Conservation (phyloP, 2,888 invertebrate species). For the Yponomeuta sedellus region DNA sequence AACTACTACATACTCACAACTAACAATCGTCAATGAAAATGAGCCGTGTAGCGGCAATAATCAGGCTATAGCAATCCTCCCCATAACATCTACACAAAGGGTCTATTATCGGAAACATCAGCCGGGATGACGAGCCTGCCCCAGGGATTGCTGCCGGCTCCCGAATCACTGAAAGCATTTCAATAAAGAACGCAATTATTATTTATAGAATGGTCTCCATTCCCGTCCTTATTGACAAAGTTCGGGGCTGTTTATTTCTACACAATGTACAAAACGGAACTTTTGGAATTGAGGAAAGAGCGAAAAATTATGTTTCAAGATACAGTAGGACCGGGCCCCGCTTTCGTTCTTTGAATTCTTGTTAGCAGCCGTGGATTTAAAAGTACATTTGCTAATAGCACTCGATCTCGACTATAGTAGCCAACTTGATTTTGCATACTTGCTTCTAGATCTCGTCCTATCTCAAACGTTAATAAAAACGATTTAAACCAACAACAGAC, state of each 20-base stretch:
- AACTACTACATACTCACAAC: neutral
- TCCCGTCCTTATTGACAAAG: neutral
- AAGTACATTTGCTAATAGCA: too few species aligned
- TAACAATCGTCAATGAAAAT: neutral
- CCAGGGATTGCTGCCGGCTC: constrained; percentile 19
- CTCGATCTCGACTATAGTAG: too few species aligned
- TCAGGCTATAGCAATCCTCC: neutral
- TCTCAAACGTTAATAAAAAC: too few species aligned
- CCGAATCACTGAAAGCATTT: constrained; percentile 28
- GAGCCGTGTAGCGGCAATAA: neutral
- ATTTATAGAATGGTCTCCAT: constrained; percentile 8
- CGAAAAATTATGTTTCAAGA: neutral
- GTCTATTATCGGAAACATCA: constrained; percentile 6
- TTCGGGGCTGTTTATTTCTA: neutral
- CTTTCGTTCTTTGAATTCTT: too few species aligned
- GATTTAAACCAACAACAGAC: too few species aligned
- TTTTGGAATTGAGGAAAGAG: neutral
- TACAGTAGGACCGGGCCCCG: too few species aligned
- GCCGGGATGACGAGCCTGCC: constrained; percentile 19
- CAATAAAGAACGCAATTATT: constrained; percentile 29
- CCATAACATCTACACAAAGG: neutral
- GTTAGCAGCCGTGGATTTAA: too few species aligned
- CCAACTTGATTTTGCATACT: too few species aligned
- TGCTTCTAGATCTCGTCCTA: too few species aligned
- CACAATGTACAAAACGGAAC: neutral